These are phyloP conservation scores for Meiosimyza platycephala DNA, from an alignment of 2,888 invertebrate genomes.

Conservation along the genomic window DNA sequence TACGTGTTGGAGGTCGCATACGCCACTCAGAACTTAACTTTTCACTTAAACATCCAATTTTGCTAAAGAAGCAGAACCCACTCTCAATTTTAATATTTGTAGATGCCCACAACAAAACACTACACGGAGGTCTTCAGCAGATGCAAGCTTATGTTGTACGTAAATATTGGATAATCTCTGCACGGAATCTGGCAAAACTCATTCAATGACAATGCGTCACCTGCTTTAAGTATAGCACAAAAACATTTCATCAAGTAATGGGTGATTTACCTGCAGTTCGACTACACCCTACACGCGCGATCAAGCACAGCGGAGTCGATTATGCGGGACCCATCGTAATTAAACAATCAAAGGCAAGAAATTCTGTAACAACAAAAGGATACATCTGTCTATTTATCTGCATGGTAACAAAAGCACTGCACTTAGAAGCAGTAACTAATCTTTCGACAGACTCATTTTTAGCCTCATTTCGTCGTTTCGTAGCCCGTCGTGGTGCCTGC, in stretches of 20 bases:
- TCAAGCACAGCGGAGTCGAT: conserved; percentile 29
- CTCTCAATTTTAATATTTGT: neutral
- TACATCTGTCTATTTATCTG: neutral
- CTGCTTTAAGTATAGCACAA: conserved; percentile 34
- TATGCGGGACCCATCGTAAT: neutral
- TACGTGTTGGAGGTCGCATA: neutral
- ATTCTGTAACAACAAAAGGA: neutral
- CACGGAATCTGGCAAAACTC: conserved; percentile 29
- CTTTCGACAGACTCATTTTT: conserved; percentile 21
- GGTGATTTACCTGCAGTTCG: conserved; percentile 32
- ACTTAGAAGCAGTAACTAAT: conserved; percentile 35
- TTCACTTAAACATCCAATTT: conserved; percentile 13
- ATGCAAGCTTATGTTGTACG: neutral
- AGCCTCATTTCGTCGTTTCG: conserved; percentile 33
- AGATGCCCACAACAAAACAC: neutral
- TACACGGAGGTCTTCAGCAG: neutral
- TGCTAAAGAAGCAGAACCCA: conserved; percentile 4
- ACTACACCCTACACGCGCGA: conserved; percentile 31
- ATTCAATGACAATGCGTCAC: conserved; percentile 27
- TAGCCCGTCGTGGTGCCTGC: conserved; percentile 27
- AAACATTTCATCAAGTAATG: conserved; percentile 45
- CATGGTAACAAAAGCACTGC: conserved; percentile 33
- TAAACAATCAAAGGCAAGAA: no score
- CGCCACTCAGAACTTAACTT: neutral
- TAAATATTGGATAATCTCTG: conserved; percentile 31